These are phyloP conservation scores for Habroteleia sp. DNA, from an alignment of 2,888 invertebrate species.

Conservation along the genomic window DNA sequence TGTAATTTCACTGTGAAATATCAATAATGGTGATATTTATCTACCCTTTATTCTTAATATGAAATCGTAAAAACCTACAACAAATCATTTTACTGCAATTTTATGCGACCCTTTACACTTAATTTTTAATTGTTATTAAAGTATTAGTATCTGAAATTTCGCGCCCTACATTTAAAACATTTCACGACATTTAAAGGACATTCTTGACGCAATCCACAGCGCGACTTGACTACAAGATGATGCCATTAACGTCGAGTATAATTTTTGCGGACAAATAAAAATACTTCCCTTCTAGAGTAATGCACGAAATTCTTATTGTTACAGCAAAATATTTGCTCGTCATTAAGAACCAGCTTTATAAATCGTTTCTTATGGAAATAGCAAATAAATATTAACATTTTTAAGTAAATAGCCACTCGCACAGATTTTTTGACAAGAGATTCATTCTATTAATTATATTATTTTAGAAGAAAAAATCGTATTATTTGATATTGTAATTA, in stretches of 20 bases:
- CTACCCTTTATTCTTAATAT: slow-evolving; percentile 44
- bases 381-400: slow-evolving; percentile 40
- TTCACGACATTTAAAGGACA: slow-evolving; percentile 64
- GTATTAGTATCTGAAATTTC: slow-evolving; percentile 45
- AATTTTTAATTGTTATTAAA: slow-evolving; percentile 56
- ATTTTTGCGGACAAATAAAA: slow-evolving; percentile 60
- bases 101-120: slow-evolving; percentile 23
- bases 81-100: slow-evolving; percentile 30
- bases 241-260: slow-evolving; percentile 61
- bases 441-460: no score
- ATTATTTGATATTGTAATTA: no score
- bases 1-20: slow-evolving; percentile 9
- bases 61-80: slow-evolving; percentile 18
- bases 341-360: slow-evolving; percentile 50
- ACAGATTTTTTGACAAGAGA: slow-evolving; percentile 19
- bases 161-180: slow-evolving; percentile 55
- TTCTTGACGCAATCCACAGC: slow-evolving; percentile 55
- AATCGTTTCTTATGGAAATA: slow-evolving; percentile 31
- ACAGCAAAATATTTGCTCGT: slow-evolving; percentile 56
- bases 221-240: slow-evolving; percentile 49
- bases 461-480: no score
- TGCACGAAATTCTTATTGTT: slow-evolving; percentile 60
- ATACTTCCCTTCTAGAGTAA: slow-evolving; percentile 46
- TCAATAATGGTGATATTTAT: slow-evolving; percentile 47
- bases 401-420: slow-evolving; percentile 22